Evolutionary conservation across 2,888 invertebrate genomes (phyloP).

Genomic region (Acleris holmiana): DNA sequence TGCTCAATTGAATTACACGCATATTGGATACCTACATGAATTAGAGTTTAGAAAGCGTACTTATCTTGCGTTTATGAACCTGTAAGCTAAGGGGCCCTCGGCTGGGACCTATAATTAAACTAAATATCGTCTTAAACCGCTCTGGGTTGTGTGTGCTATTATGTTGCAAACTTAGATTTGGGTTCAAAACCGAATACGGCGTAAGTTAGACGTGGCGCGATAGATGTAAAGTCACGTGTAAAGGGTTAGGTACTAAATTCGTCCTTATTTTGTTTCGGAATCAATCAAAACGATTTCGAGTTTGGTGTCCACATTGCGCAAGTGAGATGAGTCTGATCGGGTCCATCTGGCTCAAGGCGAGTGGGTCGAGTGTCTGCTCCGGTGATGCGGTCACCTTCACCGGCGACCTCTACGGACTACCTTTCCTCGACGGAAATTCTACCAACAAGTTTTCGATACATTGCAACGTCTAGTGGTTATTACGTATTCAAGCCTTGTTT

Average conservation of each 20-base stretch:
- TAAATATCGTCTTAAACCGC: conserved; percentile 14
- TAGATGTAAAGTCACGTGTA: neutral
- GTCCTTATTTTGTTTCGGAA: neutral
- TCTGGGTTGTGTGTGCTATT: neutral
- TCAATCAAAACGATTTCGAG: conserved; percentile 10
- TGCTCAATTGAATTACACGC: conserved; percentile 36
- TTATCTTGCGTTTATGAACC: conserved; percentile 13
- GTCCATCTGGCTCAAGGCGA: conserved; percentile 74
- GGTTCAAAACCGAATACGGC: conserved; percentile 13
- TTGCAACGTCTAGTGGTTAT: conserved; percentile 20
- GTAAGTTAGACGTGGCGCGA: conserved; percentile 6
- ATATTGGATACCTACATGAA: conserved; percentile 26
- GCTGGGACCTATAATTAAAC: neutral
- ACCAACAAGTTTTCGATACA: conserved; percentile 42
- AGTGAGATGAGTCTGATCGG: conserved; percentile 48
- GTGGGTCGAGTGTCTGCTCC: conserved; percentile 52
- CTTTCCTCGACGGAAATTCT: conserved; percentile 69
- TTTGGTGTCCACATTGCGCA: conserved; percentile 23
- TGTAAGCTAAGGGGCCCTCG: conserved; percentile 16
- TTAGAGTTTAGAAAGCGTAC: conserved; percentile 36
- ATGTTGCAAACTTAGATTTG: conserved; percentile 9
- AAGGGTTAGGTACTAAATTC: too few relatives aligned
- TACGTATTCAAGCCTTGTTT: conserved; percentile 18
- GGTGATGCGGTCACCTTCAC: conserved; percentile 71
- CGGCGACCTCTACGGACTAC: conserved; percentile 63